Evolutionary conservation across 2,797 vertebrate species (phyloP), one percentile per base, ranked within the genome.

Genomic region (Protonibea diacanthus): DNA sequence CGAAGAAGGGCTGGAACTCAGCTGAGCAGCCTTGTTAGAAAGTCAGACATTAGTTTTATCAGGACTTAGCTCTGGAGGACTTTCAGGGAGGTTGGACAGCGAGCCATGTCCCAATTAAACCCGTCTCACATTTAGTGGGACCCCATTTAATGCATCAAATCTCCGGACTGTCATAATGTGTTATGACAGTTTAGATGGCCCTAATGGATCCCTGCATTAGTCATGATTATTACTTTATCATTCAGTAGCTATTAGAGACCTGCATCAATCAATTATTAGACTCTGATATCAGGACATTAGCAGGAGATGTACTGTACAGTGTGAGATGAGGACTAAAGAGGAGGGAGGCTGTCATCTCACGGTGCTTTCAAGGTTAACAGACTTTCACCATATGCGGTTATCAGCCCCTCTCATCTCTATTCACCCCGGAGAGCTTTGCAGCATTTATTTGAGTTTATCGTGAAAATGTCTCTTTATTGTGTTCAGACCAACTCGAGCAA

Each of bases 161-260:
- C 66, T 75, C 65, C 65, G 51, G 29, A 45, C 57, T 79, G 68
- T 76, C 69, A 29, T 72, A 57, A 88, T 83, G 78, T 79, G 81
- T 87, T 88, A 49, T 86, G 87, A 87, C 86, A 86, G 27, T 59
- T 81, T 40, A 71, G 84, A 80, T 63, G 49, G 40, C 67, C 56
- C 63, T 86, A 91, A 93, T 92, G 87, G 83, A 84, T 79, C 71
- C 45, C 42, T 88, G 82, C 88, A 91, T 91, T 88, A 91, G 87
- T 91, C 78, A 91, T 91, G 71, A 87, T 42, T 78, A 80, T 79
- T 52, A 89, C 69, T 90, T 84, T 68, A 80, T 86, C 80, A 78
- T 84, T 83, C 84, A 85, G 80, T 85, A 81, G 75, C 88, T 89
- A 79, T 89, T 74, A 90, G 80, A 49, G 65, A 72, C 49, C 73